Base-by-base conservation (phyloP, 2,797 vertebrate species). In the Chelon labrosus region DNA sequence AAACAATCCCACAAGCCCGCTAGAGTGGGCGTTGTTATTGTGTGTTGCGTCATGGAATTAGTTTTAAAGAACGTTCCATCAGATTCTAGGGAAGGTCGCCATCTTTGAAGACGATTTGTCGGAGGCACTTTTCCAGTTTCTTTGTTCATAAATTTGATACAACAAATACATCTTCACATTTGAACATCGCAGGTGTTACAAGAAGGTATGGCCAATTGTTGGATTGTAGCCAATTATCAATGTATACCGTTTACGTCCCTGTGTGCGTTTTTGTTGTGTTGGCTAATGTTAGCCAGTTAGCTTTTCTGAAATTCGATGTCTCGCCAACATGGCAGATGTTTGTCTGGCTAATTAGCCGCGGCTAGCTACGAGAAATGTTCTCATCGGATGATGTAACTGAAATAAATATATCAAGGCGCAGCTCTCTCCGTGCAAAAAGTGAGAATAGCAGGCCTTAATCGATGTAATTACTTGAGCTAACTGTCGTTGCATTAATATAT, bases 21-120 rank as follows among this genome's bases (percentile, higher is more conserved):
- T 27, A 41, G 49, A 10, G 60, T 66, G 60, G 80, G 77, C 39
- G 83, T 72, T 0, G 19, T 13, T 13, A 13, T 25, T 42, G 22
- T 22, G 22, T 22, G 22, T 22, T 22, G 22, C 80, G 77, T 86
- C 72, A 82, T 46, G 6, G 17, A 31, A 42, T 53, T 22, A 68
- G 64, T 64, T 53, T 2, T 27, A 27, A 16, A 70, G 69, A 85
- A 80, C 4, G 14, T 84, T 88, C 81, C 6, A 27, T 27, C 19
- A 11, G 6, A 11, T 78, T 78, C 49, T 22, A 13, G 39, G 37
- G 25, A 57, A 11, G 19, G 0, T 77, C 92, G 91, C 91, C 92
- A 93, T 93, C 65, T 93, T 92, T 80, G 79, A 73, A 57, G 41
- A 63, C 55, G 7, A 56, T 0, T 0, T 17, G 4, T 22, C 4